Evolutionary conservation across 2,888 invertebrate species (phyloP).

Genomic region (Falcaria lacertinaria): DNA sequence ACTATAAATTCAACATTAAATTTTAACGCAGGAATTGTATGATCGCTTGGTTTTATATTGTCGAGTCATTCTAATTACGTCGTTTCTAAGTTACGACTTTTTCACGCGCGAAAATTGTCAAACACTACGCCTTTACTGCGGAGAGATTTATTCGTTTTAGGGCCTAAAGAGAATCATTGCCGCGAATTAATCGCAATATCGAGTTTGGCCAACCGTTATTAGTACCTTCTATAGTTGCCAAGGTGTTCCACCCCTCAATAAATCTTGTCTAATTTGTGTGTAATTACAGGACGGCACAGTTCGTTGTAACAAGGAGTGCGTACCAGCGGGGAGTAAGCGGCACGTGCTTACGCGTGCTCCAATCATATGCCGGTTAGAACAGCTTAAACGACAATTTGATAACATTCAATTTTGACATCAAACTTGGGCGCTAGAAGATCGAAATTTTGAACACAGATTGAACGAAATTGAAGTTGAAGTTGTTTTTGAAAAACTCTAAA

Average conservation of each 20-base stretch:
- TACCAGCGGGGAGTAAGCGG: constrained; percentile 70
- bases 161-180: constrained; percentile 41
- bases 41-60: constrained; percentile 30
- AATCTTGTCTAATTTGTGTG: constrained; percentile 80
- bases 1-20: constrained; percentile 20
- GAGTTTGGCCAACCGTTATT: constrained; percentile 73
- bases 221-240: constrained; percentile 76
- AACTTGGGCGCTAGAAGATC: constrained; percentile 4
- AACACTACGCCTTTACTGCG: background rate
- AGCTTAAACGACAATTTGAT: constrained; percentile 20
- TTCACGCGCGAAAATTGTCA: constrained; percentile 2
- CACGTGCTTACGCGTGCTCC: constrained; percentile 75
- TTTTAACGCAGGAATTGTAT: constrained; percentile 14
- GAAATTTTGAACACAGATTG: constrained; percentile 14
- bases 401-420: constrained; percentile 28
- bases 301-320: constrained; percentile 76
- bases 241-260: constrained; percentile 79
- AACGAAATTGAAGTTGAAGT: constrained; percentile 36
- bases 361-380: constrained; percentile 19
- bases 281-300: constrained; percentile 77
- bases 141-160: constrained; percentile 35
- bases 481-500: constrained; percentile 28
- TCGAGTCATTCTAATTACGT: constrained; percentile 45
- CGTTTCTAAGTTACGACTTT: constrained; percentile 35
- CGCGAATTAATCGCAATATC: constrained; percentile 72